Evolutionary conservation across 1,140 invertebrate genomes (phyloP).

Genomic region (Zaprionus capensis): DNA sequence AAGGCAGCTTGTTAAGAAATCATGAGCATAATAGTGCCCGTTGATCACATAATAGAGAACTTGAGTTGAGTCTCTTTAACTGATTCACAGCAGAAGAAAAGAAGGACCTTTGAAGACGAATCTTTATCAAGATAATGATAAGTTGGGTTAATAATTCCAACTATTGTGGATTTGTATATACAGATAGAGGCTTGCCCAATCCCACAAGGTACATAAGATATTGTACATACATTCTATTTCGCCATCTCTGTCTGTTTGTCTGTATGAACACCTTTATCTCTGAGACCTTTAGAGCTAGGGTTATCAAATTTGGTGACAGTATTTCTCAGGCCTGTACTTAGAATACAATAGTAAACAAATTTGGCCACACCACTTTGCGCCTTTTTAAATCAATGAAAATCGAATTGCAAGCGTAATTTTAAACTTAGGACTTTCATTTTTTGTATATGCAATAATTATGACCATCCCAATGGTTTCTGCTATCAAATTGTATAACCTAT

Average conservation of each 20-base stretch:
- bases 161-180: no score
- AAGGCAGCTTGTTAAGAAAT: not conserved
- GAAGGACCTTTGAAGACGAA: no score
- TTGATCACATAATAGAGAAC: not conserved
- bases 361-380: not conserved
- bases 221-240: no score
- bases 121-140: no score
- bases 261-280: not conserved
- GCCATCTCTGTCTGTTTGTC: not conserved
- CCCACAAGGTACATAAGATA: no score
- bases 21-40: not conserved
- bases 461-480: no score
- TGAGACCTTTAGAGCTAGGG: not conserved
- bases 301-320: not conserved
- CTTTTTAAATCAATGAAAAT: not conserved
- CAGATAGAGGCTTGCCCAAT: no score
- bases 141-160: no score
- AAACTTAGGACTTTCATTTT: not conserved
- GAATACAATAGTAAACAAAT: no score
- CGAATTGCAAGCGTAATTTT: not conserved
- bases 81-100: not conserved
- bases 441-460: no score
- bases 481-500: no score
- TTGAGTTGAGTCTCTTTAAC: not conserved
- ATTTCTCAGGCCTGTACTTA: no score